phyloP scores from a whole-genome alignment of 2,888 invertebrate genomes.

The Pseudococcus longispinus region DNA sequence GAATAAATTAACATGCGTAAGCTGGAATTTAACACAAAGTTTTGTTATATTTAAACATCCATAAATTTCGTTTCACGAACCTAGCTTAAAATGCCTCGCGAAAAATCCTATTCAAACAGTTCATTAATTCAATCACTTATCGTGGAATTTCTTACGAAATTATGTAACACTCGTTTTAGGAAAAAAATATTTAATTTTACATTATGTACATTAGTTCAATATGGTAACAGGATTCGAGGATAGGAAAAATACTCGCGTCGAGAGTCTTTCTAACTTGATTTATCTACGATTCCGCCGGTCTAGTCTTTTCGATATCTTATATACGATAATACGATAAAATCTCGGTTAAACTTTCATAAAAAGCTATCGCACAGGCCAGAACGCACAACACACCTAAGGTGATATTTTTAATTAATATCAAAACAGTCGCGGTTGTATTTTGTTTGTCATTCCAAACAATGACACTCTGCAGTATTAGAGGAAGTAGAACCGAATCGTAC shows the following conservation, averaged over 20 bases:
- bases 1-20: neutral
- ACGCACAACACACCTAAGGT: neutral
- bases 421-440: neutral
- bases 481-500: conserved; percentile 38
- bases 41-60: neutral
- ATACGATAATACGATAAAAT: neutral
- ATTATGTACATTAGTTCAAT: neutral
- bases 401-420: conserved; percentile 7
- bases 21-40: neutral
- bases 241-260: neutral
- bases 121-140: neutral
- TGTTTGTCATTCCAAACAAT: conserved; percentile 36
- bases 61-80: neutral
- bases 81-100: neutral
- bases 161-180: neutral
- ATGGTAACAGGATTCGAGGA: neutral
- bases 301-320: neutral
- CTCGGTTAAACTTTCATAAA: neutral
- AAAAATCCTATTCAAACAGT: neutral
- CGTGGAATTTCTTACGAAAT: neutral
- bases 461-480: conserved; percentile 12
- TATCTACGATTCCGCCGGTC: neutral
- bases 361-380: neutral
- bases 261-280: neutral
- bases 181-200: neutral